phyloP scores from a whole-genome alignment of 2,113 vertebrate species.

The Tragelaphus strepsiceros region DNA sequence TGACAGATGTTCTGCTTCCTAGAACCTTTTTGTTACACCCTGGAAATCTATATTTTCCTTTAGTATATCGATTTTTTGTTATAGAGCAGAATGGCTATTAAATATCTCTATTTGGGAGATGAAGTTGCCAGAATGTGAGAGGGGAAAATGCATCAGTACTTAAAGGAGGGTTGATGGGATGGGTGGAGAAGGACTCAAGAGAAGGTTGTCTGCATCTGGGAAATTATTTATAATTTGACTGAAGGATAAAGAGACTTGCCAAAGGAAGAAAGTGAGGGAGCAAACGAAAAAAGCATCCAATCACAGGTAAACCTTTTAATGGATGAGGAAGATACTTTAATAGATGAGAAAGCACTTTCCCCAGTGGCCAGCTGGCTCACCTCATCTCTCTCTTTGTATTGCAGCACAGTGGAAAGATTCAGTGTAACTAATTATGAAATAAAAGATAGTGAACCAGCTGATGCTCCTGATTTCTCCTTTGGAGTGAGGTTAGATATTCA shows the following conservation, averaged over 20 bases:
- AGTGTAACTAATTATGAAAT: not conserved
- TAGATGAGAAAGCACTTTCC: conserved; percentile 40
- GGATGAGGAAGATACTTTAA: not conserved
- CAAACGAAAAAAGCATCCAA: conserved; percentile 35
- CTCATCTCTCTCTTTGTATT: conserved; percentile 38
- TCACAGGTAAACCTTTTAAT: conserved; percentile 25
- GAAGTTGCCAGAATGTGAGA: not conserved
- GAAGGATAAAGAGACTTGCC: not conserved
- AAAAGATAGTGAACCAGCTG: not conserved
- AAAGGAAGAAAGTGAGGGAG: not conserved
- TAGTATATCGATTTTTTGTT: conserved; percentile 48
- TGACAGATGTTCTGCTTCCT: conserved; percentile 60
- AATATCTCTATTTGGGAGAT: conserved; percentile 53
- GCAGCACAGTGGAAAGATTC: not conserved
- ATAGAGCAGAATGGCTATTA: not conserved
- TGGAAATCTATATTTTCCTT: conserved; percentile 57
- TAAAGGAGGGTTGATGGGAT: not conserved
- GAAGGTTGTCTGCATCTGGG: not conserved
- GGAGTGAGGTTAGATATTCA: not conserved
- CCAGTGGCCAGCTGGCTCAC: not conserved
- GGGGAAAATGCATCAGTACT: not conserved
- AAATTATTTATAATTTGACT: not conserved
- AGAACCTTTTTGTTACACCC: conserved; percentile 29
- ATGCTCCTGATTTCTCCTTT: conserved; percentile 30
- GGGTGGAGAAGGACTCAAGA: not conserved